Base-by-base conservation (phyloP, 64 coral and sea anemone genomes). In the Astreopora myriophthalma region DNA sequence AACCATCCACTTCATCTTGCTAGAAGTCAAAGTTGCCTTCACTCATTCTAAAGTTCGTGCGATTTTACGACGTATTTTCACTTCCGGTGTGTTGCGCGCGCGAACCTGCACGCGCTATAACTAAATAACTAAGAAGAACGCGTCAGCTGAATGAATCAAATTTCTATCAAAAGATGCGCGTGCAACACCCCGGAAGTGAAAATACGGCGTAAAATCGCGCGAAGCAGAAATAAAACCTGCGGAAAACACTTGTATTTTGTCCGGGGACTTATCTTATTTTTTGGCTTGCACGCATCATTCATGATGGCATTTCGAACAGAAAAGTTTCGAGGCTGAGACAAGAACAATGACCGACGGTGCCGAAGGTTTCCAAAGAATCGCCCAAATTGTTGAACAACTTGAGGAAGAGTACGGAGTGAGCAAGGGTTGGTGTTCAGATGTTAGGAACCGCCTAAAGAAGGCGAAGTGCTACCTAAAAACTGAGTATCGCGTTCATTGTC, bases 241-340 rank as follows among this genome's bases (percentile, higher is more conserved):
- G 28, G 28, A 74, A 74, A 74, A 40, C 71, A 73, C 36, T 73
- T 40, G 31, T 74, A 14, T 74, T 74, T 74, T 74, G 71, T 74
- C 71, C 71, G 35, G 71, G 28, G 30, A 40, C 11, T 32, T 74
- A 38, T 74, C 35, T 70, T 34, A 74, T 74, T 74, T 74, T 74
- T 74, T 74, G 71, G 34, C 28, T 74, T 74, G 71, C 71, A 74
- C 20, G 71, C 71, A 67, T 67, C 63, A 67, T 67, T 67, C 17
- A 67, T 67, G 63, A 67, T 67, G 62, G 63, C 63, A 74, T 74
- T 74, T 74, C 28, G 71, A 74, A 74, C 34, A 73, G 71, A 74
- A 74, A 74, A 74, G 71, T 74, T 74, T 74, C 33, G 8, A 22
- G 71, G 34, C 71, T 74, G 20, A 14, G 22, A 74, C 71, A 74